These are phyloP conservation scores for Panagrolaimus sp. DNA, from an alignment of 1,140 invertebrate species.

Conservation along the genomic window DNA sequence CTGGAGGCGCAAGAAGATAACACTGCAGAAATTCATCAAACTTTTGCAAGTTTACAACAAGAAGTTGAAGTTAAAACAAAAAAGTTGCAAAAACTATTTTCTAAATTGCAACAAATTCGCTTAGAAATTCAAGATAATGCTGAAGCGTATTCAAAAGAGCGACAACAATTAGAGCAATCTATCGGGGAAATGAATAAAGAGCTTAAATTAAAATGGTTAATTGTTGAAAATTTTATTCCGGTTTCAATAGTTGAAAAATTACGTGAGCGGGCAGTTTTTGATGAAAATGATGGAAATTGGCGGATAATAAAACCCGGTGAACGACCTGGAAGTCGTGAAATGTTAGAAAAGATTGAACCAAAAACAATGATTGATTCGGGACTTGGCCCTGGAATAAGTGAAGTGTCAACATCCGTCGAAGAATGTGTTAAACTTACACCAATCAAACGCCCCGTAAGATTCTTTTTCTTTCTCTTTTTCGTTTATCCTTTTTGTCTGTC, in stretches of 20 bases:
- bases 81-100: conserved; percentile 72
- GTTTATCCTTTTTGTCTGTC: not conserved
- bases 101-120: conserved; percentile 66
- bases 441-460: conserved; percentile 39
- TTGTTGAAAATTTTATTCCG: conserved; percentile 95
- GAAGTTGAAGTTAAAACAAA: conserved; percentile 86
- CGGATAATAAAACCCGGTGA: conserved; percentile 37
- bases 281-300: conserved; percentile 81
- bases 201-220: conserved; percentile 69
- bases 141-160: conserved; percentile 73
- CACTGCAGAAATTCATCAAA: conserved; percentile 75
- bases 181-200: conserved; percentile 74
- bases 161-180: conserved; percentile 74
- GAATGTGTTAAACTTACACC: conserved; percentile 5
- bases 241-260: conserved; percentile 78
- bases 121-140: conserved; percentile 76
- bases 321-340: conserved; percentile 8
- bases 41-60: conserved; percentile 78
- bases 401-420: conserved; percentile 4
- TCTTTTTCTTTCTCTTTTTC: not conserved
- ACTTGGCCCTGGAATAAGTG: conserved; percentile 26
- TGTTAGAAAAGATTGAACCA: conserved; percentile 18
- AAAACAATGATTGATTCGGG: conserved; percentile 47
- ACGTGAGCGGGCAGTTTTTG: conserved; percentile 71
- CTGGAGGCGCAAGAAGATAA: conserved; percentile 81